These are phyloP conservation scores for Festucalex cinctus DNA, from an alignment of 2,113 vertebrate genomes.

Conservation along the genomic window DNA sequence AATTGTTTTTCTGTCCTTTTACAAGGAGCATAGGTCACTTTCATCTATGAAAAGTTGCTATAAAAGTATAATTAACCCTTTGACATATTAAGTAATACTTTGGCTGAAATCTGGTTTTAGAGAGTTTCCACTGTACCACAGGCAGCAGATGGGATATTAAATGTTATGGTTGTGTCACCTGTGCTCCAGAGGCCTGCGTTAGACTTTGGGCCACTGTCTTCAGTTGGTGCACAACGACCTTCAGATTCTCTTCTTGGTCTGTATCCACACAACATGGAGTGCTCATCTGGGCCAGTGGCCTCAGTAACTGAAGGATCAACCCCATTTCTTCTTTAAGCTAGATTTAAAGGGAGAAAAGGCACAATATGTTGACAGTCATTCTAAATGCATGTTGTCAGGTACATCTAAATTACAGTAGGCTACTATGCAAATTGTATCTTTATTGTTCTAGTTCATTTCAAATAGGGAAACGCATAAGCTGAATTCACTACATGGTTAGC, in stretches of 20 bases:
- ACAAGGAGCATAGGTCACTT: too few species aligned
- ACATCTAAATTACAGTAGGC: too few species aligned
- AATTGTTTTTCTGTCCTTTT: too few species aligned
- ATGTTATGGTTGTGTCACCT: slow-evolving; percentile 50
- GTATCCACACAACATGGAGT: slow-evolving; percentile 9
- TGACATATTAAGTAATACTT: too few species aligned
- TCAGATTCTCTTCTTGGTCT: slow-evolving; percentile 43
- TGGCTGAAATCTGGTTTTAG: too few species aligned
- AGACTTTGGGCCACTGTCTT: slow-evolving; percentile 59
- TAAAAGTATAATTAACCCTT: too few species aligned
- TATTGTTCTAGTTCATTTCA: background rate
- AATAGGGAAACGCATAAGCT: too few species aligned
- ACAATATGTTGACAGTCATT: background rate
- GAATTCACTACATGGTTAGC: too few species aligned
- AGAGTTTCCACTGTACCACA: too few species aligned
- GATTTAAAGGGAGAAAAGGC: background rate
- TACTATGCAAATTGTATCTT: background rate
- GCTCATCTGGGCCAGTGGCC: slow-evolving; percentile 41
- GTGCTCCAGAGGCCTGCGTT: slow-evolving; percentile 35
- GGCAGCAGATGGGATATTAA: background rate
- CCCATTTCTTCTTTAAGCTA: slow-evolving; percentile 65
- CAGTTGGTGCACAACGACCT: slow-evolving; percentile 51
- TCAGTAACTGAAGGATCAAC: slow-evolving; percentile 58
- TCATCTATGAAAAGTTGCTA: too few species aligned
- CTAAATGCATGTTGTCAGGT: background rate